Base-by-base conservation (phyloP, 1,140 invertebrate species). In the Drosophila bipectinata region DNA sequence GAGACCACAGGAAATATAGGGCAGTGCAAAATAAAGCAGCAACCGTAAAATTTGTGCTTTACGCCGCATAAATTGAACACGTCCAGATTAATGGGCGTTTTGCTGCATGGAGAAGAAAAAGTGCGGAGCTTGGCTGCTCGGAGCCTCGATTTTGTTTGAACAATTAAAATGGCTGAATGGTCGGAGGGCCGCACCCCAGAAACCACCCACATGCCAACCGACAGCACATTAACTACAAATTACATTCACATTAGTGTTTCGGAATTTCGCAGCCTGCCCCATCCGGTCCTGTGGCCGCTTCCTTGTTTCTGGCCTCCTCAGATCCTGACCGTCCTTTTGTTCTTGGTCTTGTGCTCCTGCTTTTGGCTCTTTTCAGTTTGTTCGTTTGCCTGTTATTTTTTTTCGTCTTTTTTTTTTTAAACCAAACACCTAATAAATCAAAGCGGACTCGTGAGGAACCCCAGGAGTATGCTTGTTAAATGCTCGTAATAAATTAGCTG, bases 201-300 rank as follows among this genome's bases (percentile, higher is more conserved):
- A 41, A 41, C 58, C 45, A 47, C 54, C 77, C 71, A 54, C 54
- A 44, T 77, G 78, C 61, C 67, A 67, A 39, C 72, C 79, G 69
- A 75, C 72, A 81, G 67, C 78, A 82, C 81, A 85, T 85, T 85
- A 85, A 87, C 82, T 87, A 87, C 82, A 85, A 85, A 85, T 85
- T 85, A 85, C 82, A 85, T 87, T 85, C 82, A 87, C 82, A 85
- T 85, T 85, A 85, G 82, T 87, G 82, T 82, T 85, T 85, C 77
- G 72, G 80, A 61, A 73, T 85, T 80, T 84, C 69, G 73, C 58
- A 58, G 73, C 37, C 55, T 30, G 73, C 44, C 49, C 51, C 60
- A 51, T 53, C 47, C 47, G 61, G 34, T 4, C 37, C 41, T 18
- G 44, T 21, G 41, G 41, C 41, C 14, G 55, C 12, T 32, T 41